Evolutionary conservation across 2,888 invertebrate species (phyloP).

Genomic region (Atethmia centrago): DNA sequence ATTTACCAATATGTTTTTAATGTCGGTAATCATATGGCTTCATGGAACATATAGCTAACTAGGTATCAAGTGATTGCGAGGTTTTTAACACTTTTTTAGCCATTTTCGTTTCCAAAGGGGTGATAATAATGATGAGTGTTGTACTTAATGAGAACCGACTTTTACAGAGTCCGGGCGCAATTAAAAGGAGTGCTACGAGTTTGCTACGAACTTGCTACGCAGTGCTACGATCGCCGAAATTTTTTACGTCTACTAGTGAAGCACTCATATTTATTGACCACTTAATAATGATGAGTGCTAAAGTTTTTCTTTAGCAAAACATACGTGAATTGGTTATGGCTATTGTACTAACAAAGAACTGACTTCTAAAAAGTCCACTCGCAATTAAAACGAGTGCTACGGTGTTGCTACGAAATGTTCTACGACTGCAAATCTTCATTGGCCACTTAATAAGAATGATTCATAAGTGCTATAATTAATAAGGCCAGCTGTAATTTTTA

Average conservation of each 20-base stretch:
- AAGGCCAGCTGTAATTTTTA: not conserved
- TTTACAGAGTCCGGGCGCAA: constrained; percentile 64
- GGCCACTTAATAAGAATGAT: constrained; percentile 6
- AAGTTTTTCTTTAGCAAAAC: not conserved
- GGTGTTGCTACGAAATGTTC: constrained; percentile 22
- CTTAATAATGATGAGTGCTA: not conserved
- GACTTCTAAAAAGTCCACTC: not conserved
- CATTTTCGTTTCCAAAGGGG: constrained; percentile 20
- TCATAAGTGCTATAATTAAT: not conserved
- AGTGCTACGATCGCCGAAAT: constrained; percentile 52
- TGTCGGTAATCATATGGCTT: constrained; percentile 36
- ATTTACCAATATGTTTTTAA: constrained; percentile 53
- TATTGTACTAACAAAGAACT: not conserved
- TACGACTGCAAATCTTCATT: constrained; percentile 34
- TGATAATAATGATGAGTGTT: constrained; percentile 70
- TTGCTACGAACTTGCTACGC: constrained; percentile 49
- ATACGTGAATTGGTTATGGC: not conserved
- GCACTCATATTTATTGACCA: constrained; percentile 1
- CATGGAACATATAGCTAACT: not conserved
- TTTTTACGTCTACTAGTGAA: constrained; percentile 12
- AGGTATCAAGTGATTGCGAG: constrained; percentile 12
- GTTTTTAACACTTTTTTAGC: constrained; percentile 30
- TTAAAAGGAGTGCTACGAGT: constrained; percentile 75
- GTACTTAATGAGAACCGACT: constrained; percentile 59
- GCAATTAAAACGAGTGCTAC: constrained; percentile 26